These are phyloP conservation scores for Sinohyriopsis cumingii DNA, from an alignment of 2,888 invertebrate genomes.

Conservation along the genomic window DNA sequence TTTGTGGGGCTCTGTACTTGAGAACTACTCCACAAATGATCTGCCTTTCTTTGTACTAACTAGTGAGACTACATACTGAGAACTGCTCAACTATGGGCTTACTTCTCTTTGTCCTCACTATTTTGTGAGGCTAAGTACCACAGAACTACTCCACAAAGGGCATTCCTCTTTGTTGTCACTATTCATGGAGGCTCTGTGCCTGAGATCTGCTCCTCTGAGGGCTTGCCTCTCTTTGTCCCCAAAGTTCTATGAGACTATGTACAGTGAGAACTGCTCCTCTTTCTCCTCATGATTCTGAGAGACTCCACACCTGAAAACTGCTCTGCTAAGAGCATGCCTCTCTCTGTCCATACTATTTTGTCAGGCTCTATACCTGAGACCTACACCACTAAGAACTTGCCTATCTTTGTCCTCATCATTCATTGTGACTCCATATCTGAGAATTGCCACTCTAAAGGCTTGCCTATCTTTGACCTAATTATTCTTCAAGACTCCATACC, in stretches of 20 bases:
- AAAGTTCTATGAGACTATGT: neutral
- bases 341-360: too few relatives aligned
- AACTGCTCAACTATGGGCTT: constrained; percentile 56
- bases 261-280: constrained; percentile 65
- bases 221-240: constrained; percentile 33
- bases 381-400: constrained; percentile 64
- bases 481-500: too few relatives aligned
- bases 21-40: too few relatives aligned
- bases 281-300: constrained; percentile 42
- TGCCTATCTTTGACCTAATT: too few relatives aligned
- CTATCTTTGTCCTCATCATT: too few relatives aligned
- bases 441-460: too few relatives aligned
- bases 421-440: too few relatives aligned
- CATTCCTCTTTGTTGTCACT: too few relatives aligned
- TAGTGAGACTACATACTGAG: constrained; percentile 40
- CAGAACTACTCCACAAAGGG: constrained; percentile 59
- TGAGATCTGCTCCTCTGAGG: constrained; percentile 63
- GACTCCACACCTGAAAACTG: constrained; percentile 54
- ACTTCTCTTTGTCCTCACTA: too few relatives aligned
- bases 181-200: constrained; percentile 29
- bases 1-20: too few relatives aligned
- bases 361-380: constrained; percentile 50
- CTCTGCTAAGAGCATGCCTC: constrained; percentile 61
- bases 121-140: constrained; percentile 32
- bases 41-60: too few relatives aligned